Percentiles rank a stretch among this genome's conserved stretches.
Evolutionary conservation across 2,113 vertebrate species (phyloP).

Genomic region (Haemorhous mexicanus): DNA sequence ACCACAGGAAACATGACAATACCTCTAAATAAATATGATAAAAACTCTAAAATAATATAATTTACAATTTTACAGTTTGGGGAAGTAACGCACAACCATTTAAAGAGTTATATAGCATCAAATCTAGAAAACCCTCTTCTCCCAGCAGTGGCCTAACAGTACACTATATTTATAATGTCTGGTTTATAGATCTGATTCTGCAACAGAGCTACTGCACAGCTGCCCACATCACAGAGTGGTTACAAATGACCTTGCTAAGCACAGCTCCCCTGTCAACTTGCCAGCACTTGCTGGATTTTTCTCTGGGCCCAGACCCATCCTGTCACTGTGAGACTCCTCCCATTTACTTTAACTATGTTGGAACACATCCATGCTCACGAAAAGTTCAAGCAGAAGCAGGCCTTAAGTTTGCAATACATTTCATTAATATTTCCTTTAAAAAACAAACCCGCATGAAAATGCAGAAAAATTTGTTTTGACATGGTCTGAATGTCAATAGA

Average conservation of each 20-base stretch:
- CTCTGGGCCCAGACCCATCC: not conserved
- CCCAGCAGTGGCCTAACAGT: not conserved
- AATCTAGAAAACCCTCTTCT: not conserved
- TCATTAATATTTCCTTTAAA: conserved; percentile 2
- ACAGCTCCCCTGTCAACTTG: not conserved
- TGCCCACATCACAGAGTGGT: not conserved
- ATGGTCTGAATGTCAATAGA: not conserved
- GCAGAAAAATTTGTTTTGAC: not conserved
- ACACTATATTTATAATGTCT: not conserved
- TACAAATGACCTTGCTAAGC: not conserved
- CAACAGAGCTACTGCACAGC: not conserved
- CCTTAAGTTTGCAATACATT: not conserved
- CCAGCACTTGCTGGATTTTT: conserved; percentile 8
- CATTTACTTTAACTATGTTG: not conserved
- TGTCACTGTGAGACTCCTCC: not conserved
- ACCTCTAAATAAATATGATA: not conserved
- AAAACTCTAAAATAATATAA: not conserved
- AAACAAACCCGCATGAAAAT: not conserved
- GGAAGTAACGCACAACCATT: not conserved
- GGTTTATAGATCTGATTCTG: not conserved
- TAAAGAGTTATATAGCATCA: not conserved
- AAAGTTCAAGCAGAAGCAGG: not conserved
- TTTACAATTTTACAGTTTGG: not conserved
- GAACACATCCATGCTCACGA: not conserved
- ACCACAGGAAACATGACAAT: not conserved